Evolutionary conservation across 1,140 invertebrate genomes (phyloP).

Genomic region (Colletes latitarsis): DNA sequence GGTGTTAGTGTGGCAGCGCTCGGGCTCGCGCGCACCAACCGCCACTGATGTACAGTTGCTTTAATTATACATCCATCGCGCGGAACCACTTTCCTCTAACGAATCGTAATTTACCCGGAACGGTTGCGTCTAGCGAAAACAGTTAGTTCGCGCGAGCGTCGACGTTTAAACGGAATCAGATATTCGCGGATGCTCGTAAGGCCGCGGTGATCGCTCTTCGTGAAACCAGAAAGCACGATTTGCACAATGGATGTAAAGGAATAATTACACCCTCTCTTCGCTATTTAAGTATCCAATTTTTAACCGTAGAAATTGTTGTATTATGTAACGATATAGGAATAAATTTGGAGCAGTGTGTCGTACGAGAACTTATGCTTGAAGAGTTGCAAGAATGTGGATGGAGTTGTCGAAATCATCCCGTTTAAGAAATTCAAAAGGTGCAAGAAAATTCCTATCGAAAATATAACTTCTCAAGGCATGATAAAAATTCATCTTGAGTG

Average conservation of each 20-base stretch:
- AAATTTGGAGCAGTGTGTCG: too few relatives aligned
- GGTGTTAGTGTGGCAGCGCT: constrained; percentile 20
- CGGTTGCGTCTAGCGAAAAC: constrained; percentile 59
- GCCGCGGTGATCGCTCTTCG: neutral
- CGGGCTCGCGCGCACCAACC: neutral
- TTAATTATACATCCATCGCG: constrained; percentile 58
- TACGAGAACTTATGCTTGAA: too few relatives aligned
- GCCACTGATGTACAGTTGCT: constrained; percentile 36
- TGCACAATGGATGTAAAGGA: neutral
- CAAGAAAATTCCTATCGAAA: too few relatives aligned
- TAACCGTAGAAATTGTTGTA: too few relatives aligned
- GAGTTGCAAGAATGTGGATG: too few relatives aligned
- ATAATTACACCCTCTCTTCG: neutral
- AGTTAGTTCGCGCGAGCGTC: constrained; percentile 46
- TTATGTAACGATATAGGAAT: too few relatives aligned
- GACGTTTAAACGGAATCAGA: constrained; percentile 36
- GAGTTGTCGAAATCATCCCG: too few relatives aligned
- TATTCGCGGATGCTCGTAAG: constrained; percentile 4
- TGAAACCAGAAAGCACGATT: neutral
- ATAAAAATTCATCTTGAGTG: too few relatives aligned
- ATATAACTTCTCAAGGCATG: too few relatives aligned
- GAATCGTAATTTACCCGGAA: constrained; percentile 60
- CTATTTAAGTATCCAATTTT: too few relatives aligned
- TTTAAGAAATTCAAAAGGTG: too few relatives aligned
- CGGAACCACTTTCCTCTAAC: constrained; percentile 64